Conservation (phyloP, 2,113 vertebrate species). For the Hypanus sabinus region DNA sequence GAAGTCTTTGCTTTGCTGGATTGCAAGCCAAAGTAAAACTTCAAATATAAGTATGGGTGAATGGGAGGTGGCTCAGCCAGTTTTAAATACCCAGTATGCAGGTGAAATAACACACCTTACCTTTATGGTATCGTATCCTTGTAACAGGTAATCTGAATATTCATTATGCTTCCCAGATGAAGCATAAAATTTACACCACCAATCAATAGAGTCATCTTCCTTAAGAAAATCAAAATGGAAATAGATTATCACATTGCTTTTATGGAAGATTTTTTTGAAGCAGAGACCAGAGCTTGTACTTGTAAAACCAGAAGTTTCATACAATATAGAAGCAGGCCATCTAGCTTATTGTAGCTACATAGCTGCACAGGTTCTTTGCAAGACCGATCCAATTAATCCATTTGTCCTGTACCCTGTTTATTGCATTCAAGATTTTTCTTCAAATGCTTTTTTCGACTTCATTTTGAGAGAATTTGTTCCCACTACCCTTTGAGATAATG, state of each 20-base stretch:
- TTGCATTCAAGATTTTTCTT: neutral
- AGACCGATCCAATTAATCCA: neutral
- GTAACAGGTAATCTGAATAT: conserved; percentile 25
- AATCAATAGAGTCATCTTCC: conserved; percentile 46
- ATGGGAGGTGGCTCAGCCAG: neutral
- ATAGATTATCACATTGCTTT: neutral
- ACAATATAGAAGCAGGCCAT: too few species aligned
- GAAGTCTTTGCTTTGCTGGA: neutral
- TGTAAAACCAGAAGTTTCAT: neutral
- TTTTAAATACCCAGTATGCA: neutral
- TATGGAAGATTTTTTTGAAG: neutral
- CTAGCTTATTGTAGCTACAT: neutral
- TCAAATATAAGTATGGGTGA: neutral
- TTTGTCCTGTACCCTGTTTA: neutral
- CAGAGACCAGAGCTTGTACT: neutral
- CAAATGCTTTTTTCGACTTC: neutral
- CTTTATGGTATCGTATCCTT: conserved; percentile 47
- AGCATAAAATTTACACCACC: conserved; percentile 58
- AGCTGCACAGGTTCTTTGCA: neutral
- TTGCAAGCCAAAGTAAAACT: neutral
- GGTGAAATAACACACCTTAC: conserved; percentile 42
- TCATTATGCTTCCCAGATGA: conserved; percentile 44
- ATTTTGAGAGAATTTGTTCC: neutral
- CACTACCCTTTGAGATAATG: neutral
- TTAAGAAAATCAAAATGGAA: conserved; percentile 25